A percentile compares a stretch with the other conserved stretches of the same genome.
phyloP scores from a whole-genome alignment of 2,888 invertebrate genomes.

The Phaonia tiefii region DNA sequence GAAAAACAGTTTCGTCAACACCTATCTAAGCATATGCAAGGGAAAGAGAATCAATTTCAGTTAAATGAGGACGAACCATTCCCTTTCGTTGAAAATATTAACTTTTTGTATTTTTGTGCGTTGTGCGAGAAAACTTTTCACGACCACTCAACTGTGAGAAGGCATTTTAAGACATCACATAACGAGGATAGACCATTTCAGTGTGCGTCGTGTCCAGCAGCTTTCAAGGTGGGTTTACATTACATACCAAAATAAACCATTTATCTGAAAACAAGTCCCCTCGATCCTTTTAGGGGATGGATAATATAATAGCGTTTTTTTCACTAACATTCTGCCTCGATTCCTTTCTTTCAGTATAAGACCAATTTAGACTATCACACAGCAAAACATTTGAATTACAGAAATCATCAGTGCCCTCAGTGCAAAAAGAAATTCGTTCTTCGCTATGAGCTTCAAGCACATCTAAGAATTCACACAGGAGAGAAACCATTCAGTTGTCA shows the following conservation, averaged over 20 bases:
- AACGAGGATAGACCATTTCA: slow-evolving; percentile 85
- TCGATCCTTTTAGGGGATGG: too few relatives aligned
- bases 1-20: slow-evolving; percentile 51
- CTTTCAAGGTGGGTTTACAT: slow-evolving; percentile 69
- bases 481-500: slow-evolving; percentile 96
- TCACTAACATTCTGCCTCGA: too few relatives aligned
- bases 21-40: not conserved
- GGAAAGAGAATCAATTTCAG: not conserved
- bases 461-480: slow-evolving; percentile 96
- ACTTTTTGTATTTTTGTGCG: slow-evolving; percentile 74
- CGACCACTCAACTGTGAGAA: slow-evolving; percentile 86
- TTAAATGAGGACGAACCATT: too few relatives aligned
- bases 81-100: not conserved
- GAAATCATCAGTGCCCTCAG: slow-evolving; percentile 73
- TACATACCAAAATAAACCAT: not conserved
- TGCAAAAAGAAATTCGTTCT: slow-evolving; percentile 68
- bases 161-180: slow-evolving; percentile 89
- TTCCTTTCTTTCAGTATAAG: slow-evolving; percentile 67
- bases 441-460: slow-evolving; percentile 77
- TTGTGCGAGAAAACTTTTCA: slow-evolving; percentile 89
- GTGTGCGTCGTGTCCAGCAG: slow-evolving; percentile 82
- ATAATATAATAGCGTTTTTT: too few relatives aligned
- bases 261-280: not conserved
- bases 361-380: slow-evolving; percentile 81
- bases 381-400: slow-evolving; percentile 84